Percentiles rank a stretch among this genome's conserved stretches.
Evolutionary conservation across 2,113 vertebrate species (phyloP).

Genomic region (Triplophysa dalaica): DNA sequence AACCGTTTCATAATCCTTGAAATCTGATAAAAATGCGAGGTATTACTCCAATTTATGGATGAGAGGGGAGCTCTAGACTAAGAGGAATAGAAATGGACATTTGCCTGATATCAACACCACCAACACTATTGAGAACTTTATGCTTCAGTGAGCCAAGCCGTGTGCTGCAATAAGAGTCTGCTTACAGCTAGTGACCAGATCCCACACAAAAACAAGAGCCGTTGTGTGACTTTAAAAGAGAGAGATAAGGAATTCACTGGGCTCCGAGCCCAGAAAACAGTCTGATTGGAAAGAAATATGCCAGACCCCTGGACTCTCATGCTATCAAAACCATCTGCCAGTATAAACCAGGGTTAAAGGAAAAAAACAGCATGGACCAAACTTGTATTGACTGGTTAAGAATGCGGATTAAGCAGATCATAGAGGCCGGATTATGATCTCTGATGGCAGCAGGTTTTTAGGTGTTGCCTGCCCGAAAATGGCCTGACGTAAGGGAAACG

Average conservation of each 20-base stretch:
- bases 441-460: slow-evolving; percentile 49
- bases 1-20: slow-evolving; percentile 32
- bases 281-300: slow-evolving; percentile 22
- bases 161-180: slow-evolving; percentile 33
- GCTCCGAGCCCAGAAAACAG: slow-evolving; percentile 44
- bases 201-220: not conserved
- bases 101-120: slow-evolving; percentile 39
- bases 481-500: slow-evolving; percentile 53
- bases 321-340: slow-evolving; percentile 46
- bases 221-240: slow-evolving; percentile 16
- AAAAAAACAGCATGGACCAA: slow-evolving; percentile 40
- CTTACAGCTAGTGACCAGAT: slow-evolving; percentile 33
- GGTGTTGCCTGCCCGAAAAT: slow-evolving; percentile 32
- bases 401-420: slow-evolving; percentile 54
- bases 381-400: slow-evolving; percentile 53
- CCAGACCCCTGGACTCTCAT: slow-evolving; percentile 34
- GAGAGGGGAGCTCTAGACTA: slow-evolving; percentile 29
- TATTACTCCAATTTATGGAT: slow-evolving; percentile 18
- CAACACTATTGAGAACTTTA: slow-evolving; percentile 50
- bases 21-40: slow-evolving; percentile 36
- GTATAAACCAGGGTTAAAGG: slow-evolving; percentile 29
- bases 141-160: slow-evolving; percentile 39
- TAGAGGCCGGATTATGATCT: slow-evolving; percentile 56
- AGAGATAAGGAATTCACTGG: slow-evolving; percentile 38
- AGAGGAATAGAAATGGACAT: slow-evolving; percentile 43